These are phyloP conservation scores for Dasyprocta punctata DNA, from an alignment of 2,113 vertebrate genomes.

Conservation along the genomic window DNA sequence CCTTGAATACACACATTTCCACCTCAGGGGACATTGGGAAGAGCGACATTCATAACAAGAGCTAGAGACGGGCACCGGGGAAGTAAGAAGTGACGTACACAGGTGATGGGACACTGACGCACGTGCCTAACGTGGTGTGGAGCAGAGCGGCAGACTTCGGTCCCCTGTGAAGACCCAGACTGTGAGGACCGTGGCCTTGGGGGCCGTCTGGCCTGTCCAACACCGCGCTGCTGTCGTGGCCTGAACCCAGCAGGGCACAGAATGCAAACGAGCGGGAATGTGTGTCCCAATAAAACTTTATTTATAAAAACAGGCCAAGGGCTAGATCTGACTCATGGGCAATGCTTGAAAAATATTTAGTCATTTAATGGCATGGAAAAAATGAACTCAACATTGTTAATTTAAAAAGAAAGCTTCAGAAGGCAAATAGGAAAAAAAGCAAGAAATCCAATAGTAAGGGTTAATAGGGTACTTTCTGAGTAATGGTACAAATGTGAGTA, in stretches of 20 bases:
- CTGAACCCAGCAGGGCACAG: background rate
- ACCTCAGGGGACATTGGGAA: background rate
- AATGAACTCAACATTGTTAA: background rate
- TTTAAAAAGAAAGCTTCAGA: background rate
- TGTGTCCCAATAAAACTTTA: background rate
- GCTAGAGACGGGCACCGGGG: fast-evolving
- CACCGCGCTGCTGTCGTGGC: fast-evolving
- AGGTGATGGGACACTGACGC: fast-evolving
- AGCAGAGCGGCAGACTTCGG: fast-evolving
- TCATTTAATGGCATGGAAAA: background rate
- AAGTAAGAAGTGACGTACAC: background rate
- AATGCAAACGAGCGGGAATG: no score
- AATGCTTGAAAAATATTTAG: background rate
- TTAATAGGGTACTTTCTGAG: background rate
- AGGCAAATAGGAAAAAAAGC: background rate
- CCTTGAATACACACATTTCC: background rate
- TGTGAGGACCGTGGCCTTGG: background rate
- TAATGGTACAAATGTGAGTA: background rate
- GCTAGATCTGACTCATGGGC: background rate
- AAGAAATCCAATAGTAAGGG: background rate
- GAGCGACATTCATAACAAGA: fast-evolving
- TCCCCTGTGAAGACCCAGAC: background rate
- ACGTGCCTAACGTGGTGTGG: background rate
- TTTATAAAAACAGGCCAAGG: background rate
- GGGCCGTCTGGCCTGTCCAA: fast-evolving